phyloP scores from a whole-genome alignment of 53 echinoderm and acorn worm species.

The Actinopyga echinites region DNA sequence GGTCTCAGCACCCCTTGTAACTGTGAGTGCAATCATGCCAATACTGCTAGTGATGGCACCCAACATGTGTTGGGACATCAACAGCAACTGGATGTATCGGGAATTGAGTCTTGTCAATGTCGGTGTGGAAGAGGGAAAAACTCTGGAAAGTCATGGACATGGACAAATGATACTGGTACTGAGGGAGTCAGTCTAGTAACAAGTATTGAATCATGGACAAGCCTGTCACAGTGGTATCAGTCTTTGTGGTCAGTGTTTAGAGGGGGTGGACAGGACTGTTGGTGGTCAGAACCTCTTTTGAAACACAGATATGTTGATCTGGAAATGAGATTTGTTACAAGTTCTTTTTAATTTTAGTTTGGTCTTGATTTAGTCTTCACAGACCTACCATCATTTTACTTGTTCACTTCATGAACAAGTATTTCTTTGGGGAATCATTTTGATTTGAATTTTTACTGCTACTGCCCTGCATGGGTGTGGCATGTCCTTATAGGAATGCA shows the following conservation, averaged over 20 bases:
- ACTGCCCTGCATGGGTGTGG: too few species aligned
- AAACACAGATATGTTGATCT: conserved; percentile 16
- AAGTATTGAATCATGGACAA: not conserved
- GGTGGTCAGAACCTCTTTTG: conserved; percentile 3
- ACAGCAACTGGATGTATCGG: too few species aligned
- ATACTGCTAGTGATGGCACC: not conserved
- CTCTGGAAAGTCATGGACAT: not conserved
- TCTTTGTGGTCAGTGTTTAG: not conserved
- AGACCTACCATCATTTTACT: too few species aligned
- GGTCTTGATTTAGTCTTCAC: too few species aligned
- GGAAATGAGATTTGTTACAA: conserved; percentile 32
- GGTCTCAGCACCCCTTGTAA: not conserved
- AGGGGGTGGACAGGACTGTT: not conserved
- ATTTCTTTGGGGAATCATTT: too few species aligned
- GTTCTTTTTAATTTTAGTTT: not conserved
- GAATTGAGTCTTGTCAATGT: not conserved
- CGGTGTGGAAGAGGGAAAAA: not conserved
- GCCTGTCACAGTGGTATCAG: not conserved
- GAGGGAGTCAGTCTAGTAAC: not conserved
- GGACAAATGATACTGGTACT: not conserved
- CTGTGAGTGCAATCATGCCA: not conserved
- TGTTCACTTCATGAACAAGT: too few species aligned
- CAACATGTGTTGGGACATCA: too few species aligned
- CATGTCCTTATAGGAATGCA: too few species aligned
- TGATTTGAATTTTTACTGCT: too few species aligned